phyloP scores from a whole-genome alignment of 2,113 vertebrate species.

The Cyanistes caeruleus region DNA sequence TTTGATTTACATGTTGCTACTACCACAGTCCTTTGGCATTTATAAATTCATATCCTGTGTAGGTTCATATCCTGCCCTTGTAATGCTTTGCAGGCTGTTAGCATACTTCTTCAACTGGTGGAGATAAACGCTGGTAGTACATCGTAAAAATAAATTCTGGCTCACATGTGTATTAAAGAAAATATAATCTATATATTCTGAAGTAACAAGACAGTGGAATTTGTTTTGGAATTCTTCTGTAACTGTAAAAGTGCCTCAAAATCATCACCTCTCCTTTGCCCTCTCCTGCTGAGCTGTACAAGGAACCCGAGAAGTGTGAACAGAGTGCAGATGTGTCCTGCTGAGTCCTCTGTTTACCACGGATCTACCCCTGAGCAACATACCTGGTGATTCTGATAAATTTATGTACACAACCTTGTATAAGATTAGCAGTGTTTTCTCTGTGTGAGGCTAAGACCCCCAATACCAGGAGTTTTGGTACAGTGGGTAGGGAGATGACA shows the following conservation, averaged over 20 bases:
- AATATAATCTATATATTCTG: background rate
- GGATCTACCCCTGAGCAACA: background rate
- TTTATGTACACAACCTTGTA: background rate
- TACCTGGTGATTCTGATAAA: background rate
- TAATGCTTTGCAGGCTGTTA: conserved; percentile 14
- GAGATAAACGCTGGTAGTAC: background rate
- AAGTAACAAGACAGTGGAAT: background rate
- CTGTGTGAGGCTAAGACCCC: background rate
- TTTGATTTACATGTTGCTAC: conserved; percentile 17
- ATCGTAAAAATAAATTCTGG: background rate
- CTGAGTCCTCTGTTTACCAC: background rate
- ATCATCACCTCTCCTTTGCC: background rate
- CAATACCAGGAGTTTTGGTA: background rate
- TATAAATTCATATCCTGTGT: conserved; percentile 39
- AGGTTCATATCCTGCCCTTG: background rate
- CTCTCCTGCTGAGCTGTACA: background rate
- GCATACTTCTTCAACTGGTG: background rate
- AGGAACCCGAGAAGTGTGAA: background rate
- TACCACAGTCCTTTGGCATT: background rate
- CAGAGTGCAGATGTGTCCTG: background rate
- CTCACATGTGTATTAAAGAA: background rate
- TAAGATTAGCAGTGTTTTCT: background rate
- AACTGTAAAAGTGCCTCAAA: background rate
- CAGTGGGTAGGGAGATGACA: background rate
- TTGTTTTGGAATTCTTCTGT: background rate